Percentiles rank a stretch among this genome's conserved stretches.
These are phyloP conservation scores for Leptopilina myrica DNA, from an alignment of 2,888 invertebrate genomes.

Conservation along the genomic window DNA sequence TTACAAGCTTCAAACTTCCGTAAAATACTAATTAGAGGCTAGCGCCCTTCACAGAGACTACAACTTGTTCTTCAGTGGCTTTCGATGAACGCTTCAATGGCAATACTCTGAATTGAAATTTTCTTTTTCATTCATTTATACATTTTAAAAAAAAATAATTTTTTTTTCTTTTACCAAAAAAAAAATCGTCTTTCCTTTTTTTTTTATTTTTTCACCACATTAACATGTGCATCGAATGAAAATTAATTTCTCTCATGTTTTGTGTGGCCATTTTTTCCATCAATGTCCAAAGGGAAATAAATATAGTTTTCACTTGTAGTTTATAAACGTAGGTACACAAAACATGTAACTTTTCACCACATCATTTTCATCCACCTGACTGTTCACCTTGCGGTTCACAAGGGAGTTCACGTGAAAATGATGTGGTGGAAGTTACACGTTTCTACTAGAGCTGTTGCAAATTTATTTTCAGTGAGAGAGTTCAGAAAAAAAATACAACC, in stretches of 20 bases:
- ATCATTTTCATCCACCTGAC: constrained; percentile 27
- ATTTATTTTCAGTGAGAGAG: neutral
- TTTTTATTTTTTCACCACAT: neutral
- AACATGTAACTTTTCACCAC: constrained; percentile 28
- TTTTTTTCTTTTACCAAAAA: neutral
- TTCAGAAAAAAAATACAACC: too few species aligned
- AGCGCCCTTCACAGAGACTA: neutral
- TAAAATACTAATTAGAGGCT: constrained; percentile 33
- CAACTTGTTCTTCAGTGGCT: constrained; percentile 21
- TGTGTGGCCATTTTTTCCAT: neutral
- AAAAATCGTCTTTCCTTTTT: neutral
- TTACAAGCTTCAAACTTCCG: constrained; percentile 37
- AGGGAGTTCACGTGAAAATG: constrained; percentile 31
- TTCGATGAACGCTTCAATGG: constrained; percentile 4
- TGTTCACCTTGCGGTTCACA: constrained; percentile 20
- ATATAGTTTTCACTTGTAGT: constrained; percentile 19
- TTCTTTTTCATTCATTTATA: neutral
- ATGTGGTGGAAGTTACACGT: constrained; percentile 22
- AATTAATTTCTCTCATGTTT: neutral
- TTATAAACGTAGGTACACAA: neutral
- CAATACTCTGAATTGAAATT: constrained; percentile 9
- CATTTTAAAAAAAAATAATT: neutral
- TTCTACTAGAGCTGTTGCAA: neutral
- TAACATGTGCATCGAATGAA: neutral
- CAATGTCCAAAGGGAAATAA: constrained; percentile 20